These are phyloP conservation scores for Crepidodera aurea DNA, from an alignment of 2,888 invertebrate species.

Conservation along the genomic window DNA sequence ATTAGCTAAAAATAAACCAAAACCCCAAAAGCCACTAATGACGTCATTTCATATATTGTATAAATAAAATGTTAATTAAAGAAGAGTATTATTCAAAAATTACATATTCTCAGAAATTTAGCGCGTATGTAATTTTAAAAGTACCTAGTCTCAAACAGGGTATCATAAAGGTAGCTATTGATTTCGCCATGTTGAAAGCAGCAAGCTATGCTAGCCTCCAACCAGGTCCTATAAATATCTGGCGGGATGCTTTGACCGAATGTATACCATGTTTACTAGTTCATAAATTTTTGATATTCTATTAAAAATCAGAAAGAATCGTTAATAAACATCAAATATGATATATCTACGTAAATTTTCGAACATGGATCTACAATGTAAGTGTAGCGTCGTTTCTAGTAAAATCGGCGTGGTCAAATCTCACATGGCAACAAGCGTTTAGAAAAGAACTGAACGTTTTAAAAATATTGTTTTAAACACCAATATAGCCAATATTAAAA, in stretches of 20 bases:
- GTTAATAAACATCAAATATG: neutral
- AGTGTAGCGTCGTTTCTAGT: constrained; percentile 16
- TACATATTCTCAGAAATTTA: constrained; percentile 6
- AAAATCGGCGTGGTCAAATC: constrained; percentile 42
- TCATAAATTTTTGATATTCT: constrained; percentile 26
- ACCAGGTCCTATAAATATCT: constrained; percentile 52
- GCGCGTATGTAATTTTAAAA: constrained; percentile 18
- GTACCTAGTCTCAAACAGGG: constrained; percentile 42
- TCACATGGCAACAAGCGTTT: constrained; percentile 56
- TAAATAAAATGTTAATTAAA: neutral
- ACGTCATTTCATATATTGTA: too few species aligned
- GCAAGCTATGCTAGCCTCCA: constrained; percentile 56
- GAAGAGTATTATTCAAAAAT: too few species aligned
- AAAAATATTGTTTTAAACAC: constrained; percentile 9
- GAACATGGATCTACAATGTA: neutral
- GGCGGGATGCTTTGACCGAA: constrained; percentile 55
- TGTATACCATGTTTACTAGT: constrained; percentile 51
- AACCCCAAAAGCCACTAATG: too few species aligned
- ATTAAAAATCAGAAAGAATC: constrained; percentile 18
- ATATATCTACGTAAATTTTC: neutral
- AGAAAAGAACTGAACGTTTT: constrained; percentile 37
- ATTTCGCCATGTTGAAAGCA: constrained; percentile 56
- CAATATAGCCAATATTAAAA: neutral
- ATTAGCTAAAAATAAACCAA: too few species aligned
- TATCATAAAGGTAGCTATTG: constrained; percentile 46